These are phyloP conservation scores for Thecocarcelia acutangulata DNA, from an alignment of 2,888 invertebrate species.

Conservation along the genomic window DNA sequence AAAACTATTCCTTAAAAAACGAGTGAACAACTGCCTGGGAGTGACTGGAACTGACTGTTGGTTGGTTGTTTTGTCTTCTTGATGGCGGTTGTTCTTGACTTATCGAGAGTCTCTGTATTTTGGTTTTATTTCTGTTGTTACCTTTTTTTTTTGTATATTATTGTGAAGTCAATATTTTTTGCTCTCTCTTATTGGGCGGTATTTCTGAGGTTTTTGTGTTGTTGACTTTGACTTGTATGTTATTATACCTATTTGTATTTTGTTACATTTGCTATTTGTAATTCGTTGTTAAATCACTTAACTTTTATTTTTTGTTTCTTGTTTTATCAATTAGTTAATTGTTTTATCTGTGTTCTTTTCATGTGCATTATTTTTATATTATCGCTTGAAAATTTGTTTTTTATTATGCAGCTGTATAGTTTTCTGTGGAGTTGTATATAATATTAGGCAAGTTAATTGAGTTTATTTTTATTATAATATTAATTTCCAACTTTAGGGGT, in stretches of 20 bases:
- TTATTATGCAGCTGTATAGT: too few relatives aligned
- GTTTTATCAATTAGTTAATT: neutral
- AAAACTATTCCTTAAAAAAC: slow-evolving; percentile 18
- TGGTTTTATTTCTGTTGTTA: slow-evolving; percentile 36
- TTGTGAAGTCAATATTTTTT: slow-evolving; percentile 17
- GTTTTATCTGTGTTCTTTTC: neutral
- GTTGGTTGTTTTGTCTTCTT: slow-evolving; percentile 47
- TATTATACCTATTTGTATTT: slow-evolving; percentile 16
- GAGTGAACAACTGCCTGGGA: slow-evolving; percentile 46
- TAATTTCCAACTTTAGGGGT: too few relatives aligned
- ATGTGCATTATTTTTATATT: too few relatives aligned
- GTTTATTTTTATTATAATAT: too few relatives aligned
- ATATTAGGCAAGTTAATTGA: too few relatives aligned
- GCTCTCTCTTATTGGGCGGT: slow-evolving; percentile 63
- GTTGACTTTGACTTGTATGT: slow-evolving; percentile 19
- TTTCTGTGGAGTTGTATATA: too few relatives aligned
- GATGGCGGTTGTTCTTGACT: slow-evolving; percentile 52
- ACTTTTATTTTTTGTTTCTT: neutral
- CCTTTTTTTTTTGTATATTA: slow-evolving; percentile 28
- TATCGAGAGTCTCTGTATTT: slow-evolving; percentile 43
- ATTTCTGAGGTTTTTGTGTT: slow-evolving; percentile 59
- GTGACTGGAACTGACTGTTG: slow-evolving; percentile 42
- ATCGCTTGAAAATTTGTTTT: too few relatives aligned
- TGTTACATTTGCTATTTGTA: slow-evolving; percentile 16
- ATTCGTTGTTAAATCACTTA: slow-evolving; percentile 30